Evolutionary conservation across 2,797 vertebrate genomes (phyloP).

Genomic region (Alfaro cultratus): DNA sequence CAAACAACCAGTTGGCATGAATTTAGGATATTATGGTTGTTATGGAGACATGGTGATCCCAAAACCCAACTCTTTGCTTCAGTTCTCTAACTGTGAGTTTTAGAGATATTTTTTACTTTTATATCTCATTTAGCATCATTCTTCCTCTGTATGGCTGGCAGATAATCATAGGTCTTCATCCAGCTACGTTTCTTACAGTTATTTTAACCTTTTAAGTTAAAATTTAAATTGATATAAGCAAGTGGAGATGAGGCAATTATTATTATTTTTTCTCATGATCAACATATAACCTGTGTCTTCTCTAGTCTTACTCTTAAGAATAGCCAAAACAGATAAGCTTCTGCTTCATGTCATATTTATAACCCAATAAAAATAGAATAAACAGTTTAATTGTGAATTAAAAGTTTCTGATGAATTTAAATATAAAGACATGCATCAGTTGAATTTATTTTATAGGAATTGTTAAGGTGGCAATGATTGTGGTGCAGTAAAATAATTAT

Average conservation of each 20-base stretch:
- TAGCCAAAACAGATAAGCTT: not conserved
- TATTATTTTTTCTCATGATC: not conserved
- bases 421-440: not conserved
- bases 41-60: not conserved
- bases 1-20: not conserved
- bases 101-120: not conserved
- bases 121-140: not conserved
- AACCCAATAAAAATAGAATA: not conserved
- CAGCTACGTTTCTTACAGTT: not conserved
- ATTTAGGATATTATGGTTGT: not conserved
- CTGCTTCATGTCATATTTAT: not conserved
- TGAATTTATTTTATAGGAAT: not conserved
- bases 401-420: not conserved
- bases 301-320: not conserved
- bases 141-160: not conserved
- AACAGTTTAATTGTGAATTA: not conserved
- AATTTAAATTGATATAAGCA: not conserved
- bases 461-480: not conserved
- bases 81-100: not conserved
- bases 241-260: not conserved
- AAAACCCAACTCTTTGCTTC: not conserved
- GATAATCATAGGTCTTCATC: not conserved
- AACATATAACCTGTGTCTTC: not conserved
- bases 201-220: not conserved
- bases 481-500: not conserved